phyloP scores from a whole-genome alignment of 2,113 vertebrate species.

The Lipotes vexillifer region DNA sequence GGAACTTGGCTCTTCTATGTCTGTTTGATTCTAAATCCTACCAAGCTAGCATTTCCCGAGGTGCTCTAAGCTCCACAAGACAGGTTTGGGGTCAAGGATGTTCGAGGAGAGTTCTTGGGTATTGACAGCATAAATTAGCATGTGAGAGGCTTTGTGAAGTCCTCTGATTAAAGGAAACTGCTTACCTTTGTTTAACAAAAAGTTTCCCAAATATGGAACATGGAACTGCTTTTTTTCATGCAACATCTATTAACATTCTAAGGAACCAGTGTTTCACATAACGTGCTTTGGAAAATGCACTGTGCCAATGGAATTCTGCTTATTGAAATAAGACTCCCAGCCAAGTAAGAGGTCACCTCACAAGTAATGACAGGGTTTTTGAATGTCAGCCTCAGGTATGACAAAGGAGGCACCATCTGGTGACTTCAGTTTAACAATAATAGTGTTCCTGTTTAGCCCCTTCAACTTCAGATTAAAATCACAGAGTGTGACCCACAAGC shows the following conservation, averaged over 20 bases:
- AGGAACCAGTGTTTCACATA: not conserved
- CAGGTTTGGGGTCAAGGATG: not conserved
- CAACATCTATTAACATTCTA: not conserved
- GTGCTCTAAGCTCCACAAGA: not conserved
- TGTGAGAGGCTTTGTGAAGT: not conserved
- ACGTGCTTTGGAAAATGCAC: not conserved
- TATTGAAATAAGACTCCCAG: not conserved
- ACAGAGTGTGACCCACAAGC: not conserved
- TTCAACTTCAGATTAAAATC: slow-evolving; percentile 33
- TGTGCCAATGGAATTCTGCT: not conserved
- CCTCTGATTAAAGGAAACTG: not conserved
- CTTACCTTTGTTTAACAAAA: not conserved
- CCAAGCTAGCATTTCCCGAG: not conserved
- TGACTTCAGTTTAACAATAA: not conserved
- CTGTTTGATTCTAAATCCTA: not conserved
- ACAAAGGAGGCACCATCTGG: not conserved
- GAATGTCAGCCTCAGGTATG: slow-evolving; percentile 5
- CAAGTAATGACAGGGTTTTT: not conserved
- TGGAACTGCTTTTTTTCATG: not conserved
- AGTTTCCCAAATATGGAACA: not conserved
- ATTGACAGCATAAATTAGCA: not conserved
- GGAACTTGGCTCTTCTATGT: not conserved
- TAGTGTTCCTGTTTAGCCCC: not conserved
- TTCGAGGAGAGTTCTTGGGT: not conserved
- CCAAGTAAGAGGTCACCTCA: not conserved